Conservation (phyloP, 2,888 invertebrate genomes). For the Phlogophora meticulosa region DNA sequence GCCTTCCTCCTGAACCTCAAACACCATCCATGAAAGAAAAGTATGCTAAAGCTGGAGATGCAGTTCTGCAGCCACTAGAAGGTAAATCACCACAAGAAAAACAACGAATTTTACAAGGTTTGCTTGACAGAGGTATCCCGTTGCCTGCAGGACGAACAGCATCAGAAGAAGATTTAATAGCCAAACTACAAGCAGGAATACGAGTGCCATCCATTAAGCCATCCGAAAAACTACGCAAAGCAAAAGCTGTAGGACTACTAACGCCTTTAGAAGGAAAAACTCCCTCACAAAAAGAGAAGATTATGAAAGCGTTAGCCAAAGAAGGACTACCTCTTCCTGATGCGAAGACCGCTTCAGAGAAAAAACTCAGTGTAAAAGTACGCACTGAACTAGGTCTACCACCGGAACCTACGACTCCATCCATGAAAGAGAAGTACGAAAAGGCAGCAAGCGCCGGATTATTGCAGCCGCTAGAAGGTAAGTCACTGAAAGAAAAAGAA, state of each 20-base stretch:
- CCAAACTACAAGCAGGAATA: too few relatives aligned
- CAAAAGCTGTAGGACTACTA: background rate
- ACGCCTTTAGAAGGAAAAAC: too few relatives aligned
- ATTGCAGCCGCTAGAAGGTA: constrained; percentile 31
- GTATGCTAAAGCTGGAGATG: too few relatives aligned
- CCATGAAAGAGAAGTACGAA: too few relatives aligned
- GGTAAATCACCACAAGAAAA: constrained; percentile 68
- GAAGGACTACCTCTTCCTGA: constrained; percentile 44
- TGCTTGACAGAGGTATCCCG: constrained; percentile 63
- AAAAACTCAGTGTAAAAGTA: too few relatives aligned
- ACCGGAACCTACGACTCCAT: too few relatives aligned
- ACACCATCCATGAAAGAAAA: background rate
- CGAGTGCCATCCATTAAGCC: too few relatives aligned
- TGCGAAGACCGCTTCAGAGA: too few relatives aligned
- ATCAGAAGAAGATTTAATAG: constrained; percentile 15
- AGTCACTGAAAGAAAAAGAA: constrained; percentile 34
- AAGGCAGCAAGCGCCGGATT: constrained; percentile 32
- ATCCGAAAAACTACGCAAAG: too few relatives aligned
- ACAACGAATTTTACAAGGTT: constrained; percentile 63
- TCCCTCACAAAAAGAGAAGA: constrained; percentile 41
- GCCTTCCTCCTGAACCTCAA: constrained; percentile 7
- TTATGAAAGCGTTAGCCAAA: constrained; percentile 38
- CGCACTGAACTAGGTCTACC: too few relatives aligned
- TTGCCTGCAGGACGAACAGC: constrained; percentile 66
- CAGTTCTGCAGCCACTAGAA: constrained; percentile 56